Conservation (phyloP, 2,797 vertebrate genomes). For the Hydrophis major region DNA sequence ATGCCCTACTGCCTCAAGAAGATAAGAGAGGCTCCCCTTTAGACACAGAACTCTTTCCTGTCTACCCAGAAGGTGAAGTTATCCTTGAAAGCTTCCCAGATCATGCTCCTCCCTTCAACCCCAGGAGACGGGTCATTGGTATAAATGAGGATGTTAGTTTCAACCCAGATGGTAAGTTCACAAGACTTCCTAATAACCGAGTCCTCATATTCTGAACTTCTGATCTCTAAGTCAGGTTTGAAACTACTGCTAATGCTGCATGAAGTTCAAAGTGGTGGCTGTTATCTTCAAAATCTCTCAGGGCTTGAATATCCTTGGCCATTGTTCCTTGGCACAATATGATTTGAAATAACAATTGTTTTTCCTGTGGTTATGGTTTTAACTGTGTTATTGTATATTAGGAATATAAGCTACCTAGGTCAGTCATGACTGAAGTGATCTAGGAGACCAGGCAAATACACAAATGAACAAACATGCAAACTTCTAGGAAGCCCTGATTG, state of each 20-base stretch:
- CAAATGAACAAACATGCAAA: not conserved
- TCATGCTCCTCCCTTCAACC: conserved; percentile 54
- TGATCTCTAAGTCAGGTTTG: not conserved
- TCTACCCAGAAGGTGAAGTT: conserved; percentile 52
- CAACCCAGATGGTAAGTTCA: conserved; percentile 80
- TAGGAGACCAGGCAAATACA: not conserved
- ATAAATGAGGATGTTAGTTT: conserved; percentile 78
- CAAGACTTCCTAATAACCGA: not conserved
- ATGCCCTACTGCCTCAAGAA: not conserved
- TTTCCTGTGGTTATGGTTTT: not conserved
- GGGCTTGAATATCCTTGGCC: not conserved
- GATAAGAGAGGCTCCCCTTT: not conserved
- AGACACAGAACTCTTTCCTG: conserved; percentile 29
- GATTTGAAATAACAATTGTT: not conserved
- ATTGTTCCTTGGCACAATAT: not conserved
- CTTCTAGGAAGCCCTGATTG: not conserved
- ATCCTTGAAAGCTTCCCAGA: conserved; percentile 11
- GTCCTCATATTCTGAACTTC: not conserved
- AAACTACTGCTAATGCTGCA: not conserved
- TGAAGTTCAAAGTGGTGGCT: not conserved
- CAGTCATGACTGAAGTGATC: not conserved
- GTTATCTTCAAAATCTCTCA: not conserved
- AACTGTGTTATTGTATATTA: not conserved
- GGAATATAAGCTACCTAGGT: not conserved
- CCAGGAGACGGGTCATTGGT: conserved; percentile 72